Conservation (phyloP, 2,888 invertebrate species). For the Mycalesis mineus region DNA sequence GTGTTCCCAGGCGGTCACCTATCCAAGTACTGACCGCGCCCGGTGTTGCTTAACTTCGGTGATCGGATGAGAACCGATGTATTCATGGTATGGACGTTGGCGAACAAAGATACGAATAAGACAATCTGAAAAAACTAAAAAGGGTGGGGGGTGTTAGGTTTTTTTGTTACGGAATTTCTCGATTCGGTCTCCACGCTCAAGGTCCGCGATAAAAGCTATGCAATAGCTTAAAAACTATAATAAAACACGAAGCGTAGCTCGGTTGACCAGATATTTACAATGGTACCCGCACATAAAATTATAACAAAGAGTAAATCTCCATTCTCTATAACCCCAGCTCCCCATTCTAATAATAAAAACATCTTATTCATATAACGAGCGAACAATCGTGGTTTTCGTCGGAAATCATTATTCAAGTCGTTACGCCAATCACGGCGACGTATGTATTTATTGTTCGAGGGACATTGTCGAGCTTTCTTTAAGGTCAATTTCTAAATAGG, state of each 20-base stretch:
- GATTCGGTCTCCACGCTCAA: no score
- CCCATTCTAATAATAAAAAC: conserved; percentile 12
- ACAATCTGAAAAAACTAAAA: no score
- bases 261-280: no score
- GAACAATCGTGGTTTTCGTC: conserved; percentile 46
- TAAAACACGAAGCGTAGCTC: no score
- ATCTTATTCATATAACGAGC: conserved; percentile 23
- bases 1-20: conserved; percentile 56
- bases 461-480: conserved; percentile 38
- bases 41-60: conserved; percentile 51
- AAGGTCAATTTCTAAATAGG: conserved; percentile 35
- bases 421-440: conserved; percentile 60
- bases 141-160: no score
- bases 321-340: background rate
- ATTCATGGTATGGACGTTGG: no score
- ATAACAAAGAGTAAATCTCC: background rate
- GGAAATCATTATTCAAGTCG: conserved; percentile 69
- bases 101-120: no score
- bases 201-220: no score
- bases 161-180: no score
- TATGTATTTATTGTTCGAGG: conserved; percentile 60
- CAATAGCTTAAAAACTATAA: no score
- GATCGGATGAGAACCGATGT: conserved; percentile 52
- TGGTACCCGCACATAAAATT: no score
- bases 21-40: conserved; percentile 53